phyloP scores from a whole-genome alignment of 1,140 invertebrate genomes.

The Chrysomallon squamiferum region DNA sequence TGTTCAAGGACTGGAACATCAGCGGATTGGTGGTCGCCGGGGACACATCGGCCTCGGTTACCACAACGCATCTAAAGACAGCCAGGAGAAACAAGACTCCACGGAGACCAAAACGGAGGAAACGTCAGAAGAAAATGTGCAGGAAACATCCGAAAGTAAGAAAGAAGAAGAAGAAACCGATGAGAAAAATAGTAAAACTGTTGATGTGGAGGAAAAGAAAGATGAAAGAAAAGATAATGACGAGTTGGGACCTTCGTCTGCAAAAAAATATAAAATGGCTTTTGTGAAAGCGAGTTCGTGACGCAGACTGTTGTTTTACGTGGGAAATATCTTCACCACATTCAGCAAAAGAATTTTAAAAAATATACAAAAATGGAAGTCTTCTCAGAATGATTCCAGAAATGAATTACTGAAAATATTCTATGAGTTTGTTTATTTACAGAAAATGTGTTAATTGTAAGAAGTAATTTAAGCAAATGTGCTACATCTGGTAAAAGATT shows the following conservation, averaged over 20 bases:
- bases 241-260: slow-evolving; percentile 7
- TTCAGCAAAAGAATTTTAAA: neutral
- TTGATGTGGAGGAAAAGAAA: slow-evolving; percentile 15
- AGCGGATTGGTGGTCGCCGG: slow-evolving; percentile 37
- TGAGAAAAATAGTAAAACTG: slow-evolving; percentile 21
- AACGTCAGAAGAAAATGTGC: slow-evolving; percentile 7
- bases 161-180: slow-evolving; percentile 31
- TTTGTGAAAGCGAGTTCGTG: slow-evolving; percentile 44
- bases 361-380: neutral
- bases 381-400: neutral
- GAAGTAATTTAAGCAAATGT: no score
- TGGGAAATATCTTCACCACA: neutral
- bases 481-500: no score
- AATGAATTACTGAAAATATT: neutral
- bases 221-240: slow-evolving; percentile 15
- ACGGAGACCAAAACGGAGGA: slow-evolving; percentile 35
- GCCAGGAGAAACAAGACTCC: slow-evolving; percentile 15
- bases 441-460: no score
- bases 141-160: slow-evolving; percentile 24
- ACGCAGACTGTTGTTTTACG: no score
- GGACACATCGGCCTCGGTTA: slow-evolving; percentile 56
- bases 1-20: slow-evolving; percentile 52
- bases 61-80: slow-evolving; percentile 39
- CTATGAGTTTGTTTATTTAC: no score
- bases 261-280: slow-evolving; percentile 38